Evolutionary conservation across 2,797 vertebrate species (phyloP), one percentile per base, ranked within the genome.

Genomic region (Zenarchopterus dispar): DNA sequence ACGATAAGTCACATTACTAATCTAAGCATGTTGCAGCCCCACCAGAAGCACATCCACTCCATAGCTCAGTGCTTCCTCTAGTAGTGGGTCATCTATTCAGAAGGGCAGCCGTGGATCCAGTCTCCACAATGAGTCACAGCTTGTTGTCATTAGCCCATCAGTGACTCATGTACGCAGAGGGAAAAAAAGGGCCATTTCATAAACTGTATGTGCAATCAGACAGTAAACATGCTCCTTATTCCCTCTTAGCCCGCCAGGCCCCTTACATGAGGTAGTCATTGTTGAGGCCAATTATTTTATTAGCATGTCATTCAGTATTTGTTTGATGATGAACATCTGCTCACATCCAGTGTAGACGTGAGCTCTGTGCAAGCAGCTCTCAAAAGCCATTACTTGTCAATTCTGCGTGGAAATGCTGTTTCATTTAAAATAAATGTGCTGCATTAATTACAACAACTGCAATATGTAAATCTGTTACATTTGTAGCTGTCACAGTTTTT

Each of bases 91-190:
- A 67, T 73, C 73, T 75, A 81, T 78, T 82, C 62, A 86, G 68
- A 77, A 58, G 68, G 53, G 57, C 56, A 59, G 62, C 60, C 50
- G 46, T 61, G 51, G 52, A 73, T 80, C 22, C 49, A 28, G 84
- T 78, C 77, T 77, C 70, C 72, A 68, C 65, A 49, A 73, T 84
- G 87, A 90, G 70, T 82, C 84, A 84, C 23, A 55, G 59, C 66
- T 78, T 77, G 77, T 78, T 73, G 73, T 77, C 70, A 77, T 75
- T 78, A 82, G 71, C 68, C 75, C 63, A 55, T 73, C 62, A 16
- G 17, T 87, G 83, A 88, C 66, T 87, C 80, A 75, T 53, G 28
- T 46, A 59, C 15, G 31, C 17, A 31, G 1, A 51, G n/a, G n/a
- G 49, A 71, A 1, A 53, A 71, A 70, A 0, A 53, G 69, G 54